Conservation (phyloP, 1,140 invertebrate species). For the Palaemon carinicauda region DNA sequence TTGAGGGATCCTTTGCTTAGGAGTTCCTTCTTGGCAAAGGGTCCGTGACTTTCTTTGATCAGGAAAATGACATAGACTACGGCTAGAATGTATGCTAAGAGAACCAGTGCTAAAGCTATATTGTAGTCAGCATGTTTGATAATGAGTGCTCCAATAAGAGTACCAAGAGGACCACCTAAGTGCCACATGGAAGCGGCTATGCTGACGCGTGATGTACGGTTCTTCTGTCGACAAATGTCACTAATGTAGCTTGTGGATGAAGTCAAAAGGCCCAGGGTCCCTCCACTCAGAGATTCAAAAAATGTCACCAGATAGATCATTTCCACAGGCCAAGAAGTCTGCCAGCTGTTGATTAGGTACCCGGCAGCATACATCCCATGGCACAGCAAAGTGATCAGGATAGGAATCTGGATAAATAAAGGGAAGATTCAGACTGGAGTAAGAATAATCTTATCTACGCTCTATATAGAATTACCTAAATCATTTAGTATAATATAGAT, state of each 20-base stretch:
- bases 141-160: constrained; percentile 19
- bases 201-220: constrained; percentile 23
- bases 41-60: constrained; percentile 49
- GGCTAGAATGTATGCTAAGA: constrained; percentile 23
- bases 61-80: constrained; percentile 30
- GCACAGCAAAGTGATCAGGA: constrained; percentile 12
- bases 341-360: constrained; percentile 26
- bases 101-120: constrained; percentile 12
- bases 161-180: constrained; percentile 46
- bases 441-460: too few species aligned
- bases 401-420: constrained; percentile 22
- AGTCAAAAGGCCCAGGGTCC: constrained; percentile 36
- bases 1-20: not conserved
- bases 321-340: constrained; percentile 29
- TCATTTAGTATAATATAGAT: too few species aligned
- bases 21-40: constrained; percentile 25
- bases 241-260: constrained; percentile 32
- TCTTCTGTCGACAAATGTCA: constrained; percentile 30
- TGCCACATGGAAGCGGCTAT: constrained; percentile 48
- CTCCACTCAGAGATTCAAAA: constrained; percentile 34
- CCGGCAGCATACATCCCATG: constrained; percentile 22
- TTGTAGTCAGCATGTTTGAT: constrained; percentile 15
- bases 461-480: too few species aligned
- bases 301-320: constrained; percentile 36
- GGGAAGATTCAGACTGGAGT: too few species aligned